These are phyloP conservation scores for Pocillopora verrucosa DNA, from an alignment of 64 coral and sea anemone species.

Conservation along the genomic window DNA sequence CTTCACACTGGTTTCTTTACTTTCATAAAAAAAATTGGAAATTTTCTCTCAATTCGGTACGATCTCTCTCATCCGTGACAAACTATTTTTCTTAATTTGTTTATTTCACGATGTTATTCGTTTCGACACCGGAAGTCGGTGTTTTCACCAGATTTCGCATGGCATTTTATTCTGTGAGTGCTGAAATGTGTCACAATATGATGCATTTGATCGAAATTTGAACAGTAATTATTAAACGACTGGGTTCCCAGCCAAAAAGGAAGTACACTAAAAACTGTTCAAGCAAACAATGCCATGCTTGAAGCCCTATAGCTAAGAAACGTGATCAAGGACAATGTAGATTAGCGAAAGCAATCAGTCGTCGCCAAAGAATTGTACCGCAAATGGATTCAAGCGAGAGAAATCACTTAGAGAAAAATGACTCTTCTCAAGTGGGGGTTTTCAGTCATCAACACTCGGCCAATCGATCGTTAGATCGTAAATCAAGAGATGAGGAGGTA, in stretches of 20 bases:
- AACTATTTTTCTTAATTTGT: conserved; percentile 13
- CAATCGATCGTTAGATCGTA: conserved; percentile 22
- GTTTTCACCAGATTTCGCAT: conserved; percentile 10
- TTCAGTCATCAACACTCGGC: neutral
- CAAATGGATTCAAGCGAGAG: neutral
- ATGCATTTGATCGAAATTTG: conserved; percentile 4
- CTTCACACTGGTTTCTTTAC: neutral
- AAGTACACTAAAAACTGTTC: neutral
- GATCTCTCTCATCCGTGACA: neutral
- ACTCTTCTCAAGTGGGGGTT: neutral
- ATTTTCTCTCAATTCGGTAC: neutral
- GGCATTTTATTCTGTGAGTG: conserved; percentile 1
- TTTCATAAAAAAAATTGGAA: neutral
- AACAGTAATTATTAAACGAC: neutral
- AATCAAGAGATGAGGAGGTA: conserved; percentile 4
- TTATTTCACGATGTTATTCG: neutral
- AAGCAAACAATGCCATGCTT: too few species aligned
- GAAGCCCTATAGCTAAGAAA: too few species aligned
- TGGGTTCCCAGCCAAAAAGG: neutral
- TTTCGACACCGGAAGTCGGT: conserved; percentile 27
- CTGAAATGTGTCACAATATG: neutral
- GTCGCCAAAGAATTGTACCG: too few species aligned
- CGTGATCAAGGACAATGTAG: too few species aligned
- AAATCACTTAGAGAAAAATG: neutral
- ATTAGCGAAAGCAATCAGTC: too few species aligned